Conservation (phyloP, 1,140 invertebrate species). For the Macrobrachium rosenbergii region DNA sequence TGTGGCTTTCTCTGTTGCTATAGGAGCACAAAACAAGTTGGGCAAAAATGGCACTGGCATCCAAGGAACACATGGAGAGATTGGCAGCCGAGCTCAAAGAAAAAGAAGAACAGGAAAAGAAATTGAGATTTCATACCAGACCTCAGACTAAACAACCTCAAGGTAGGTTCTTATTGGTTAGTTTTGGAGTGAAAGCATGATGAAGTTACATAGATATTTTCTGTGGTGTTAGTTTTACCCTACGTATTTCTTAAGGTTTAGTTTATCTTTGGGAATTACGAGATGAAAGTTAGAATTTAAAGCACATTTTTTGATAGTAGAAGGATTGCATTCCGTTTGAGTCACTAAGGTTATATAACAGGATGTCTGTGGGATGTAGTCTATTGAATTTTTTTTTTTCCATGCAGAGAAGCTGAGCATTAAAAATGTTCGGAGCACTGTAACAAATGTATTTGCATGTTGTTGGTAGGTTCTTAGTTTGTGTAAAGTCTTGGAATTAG, state of each 20-base stretch:
- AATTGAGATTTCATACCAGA: constrained; percentile 42
- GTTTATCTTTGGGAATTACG: neutral
- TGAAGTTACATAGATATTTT: no score
- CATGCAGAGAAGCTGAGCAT: no score
- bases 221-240: neutral
- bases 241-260: neutral
- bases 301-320: no score
- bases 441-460: no score
- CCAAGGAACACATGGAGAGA: constrained; percentile 55
- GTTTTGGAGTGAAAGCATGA: neutral
- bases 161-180: constrained; percentile 16
- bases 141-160: constrained; percentile 33
- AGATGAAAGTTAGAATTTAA: no score
- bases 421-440: no score
- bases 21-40: constrained; percentile 63
- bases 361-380: no score
- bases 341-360: no score
- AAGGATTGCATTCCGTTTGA: no score
- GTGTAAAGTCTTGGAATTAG: no score
- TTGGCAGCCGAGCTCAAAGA: constrained; percentile 56
- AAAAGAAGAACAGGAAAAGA: constrained; percentile 59
- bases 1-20: neutral
- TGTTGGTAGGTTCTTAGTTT: no score
- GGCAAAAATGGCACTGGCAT: constrained; percentile 55
- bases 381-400: no score